Evolutionary conservation across 2,113 vertebrate species (phyloP).

Genomic region (Ictalurus furcatus): DNA sequence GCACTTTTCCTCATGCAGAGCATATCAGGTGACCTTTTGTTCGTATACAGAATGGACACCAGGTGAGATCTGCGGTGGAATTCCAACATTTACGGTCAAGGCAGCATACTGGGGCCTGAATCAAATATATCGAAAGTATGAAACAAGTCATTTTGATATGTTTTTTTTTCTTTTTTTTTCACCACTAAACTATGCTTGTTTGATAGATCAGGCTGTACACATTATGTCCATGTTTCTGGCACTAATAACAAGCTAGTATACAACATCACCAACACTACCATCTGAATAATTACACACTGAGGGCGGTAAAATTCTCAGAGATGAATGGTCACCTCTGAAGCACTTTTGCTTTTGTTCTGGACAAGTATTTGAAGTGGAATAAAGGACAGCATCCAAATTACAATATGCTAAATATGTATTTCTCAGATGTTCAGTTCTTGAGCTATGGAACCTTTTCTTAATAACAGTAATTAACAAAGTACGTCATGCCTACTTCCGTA

Average conservation of each 20-base stretch:
- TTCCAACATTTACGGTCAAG: conserved; percentile 8
- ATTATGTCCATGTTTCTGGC: background rate
- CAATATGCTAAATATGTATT: background rate
- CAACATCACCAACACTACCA: background rate
- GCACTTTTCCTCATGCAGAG: conserved; percentile 27
- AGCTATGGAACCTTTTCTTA: background rate
- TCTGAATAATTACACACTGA: background rate
- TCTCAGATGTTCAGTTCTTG: background rate
- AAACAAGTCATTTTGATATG: background rate
- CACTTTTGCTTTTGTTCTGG: background rate
- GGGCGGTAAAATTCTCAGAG: background rate
- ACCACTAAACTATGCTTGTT: background rate
- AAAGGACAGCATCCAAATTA: background rate
- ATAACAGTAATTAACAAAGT: background rate
- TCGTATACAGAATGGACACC: conserved; percentile 19
- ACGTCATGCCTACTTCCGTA: background rate
- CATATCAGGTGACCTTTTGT: conserved; percentile 34
- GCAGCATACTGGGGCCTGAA: background rate
- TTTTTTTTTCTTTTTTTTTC: too few species aligned
- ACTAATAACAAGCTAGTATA: background rate
- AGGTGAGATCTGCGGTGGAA: conserved; percentile 31
- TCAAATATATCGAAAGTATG: background rate
- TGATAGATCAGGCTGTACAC: background rate
- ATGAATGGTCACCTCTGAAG: background rate
- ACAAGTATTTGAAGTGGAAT: background rate